A percentile compares a stretch with the other conserved stretches of the same genome.
Evolutionary conservation across 2,113 vertebrate genomes (phyloP).

Genomic region (Actenoides hombroni): DNA sequence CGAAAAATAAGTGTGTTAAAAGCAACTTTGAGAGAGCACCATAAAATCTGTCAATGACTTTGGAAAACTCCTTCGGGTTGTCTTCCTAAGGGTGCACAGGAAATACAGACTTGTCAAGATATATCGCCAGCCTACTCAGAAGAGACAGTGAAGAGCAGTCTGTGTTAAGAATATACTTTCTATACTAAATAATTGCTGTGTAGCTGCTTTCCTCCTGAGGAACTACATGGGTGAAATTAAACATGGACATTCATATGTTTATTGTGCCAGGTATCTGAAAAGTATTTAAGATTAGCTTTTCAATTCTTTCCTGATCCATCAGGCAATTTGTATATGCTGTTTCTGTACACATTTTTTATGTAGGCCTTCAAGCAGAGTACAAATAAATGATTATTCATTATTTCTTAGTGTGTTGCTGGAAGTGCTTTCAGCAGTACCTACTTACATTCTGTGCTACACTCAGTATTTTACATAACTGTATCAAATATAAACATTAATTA

Average conservation of each 20-base stretch:
- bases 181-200: neutral
- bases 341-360: neutral
- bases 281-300: neutral
- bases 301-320: neutral
- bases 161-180: neutral
- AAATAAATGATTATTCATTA: neutral
- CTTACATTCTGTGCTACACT: neutral
- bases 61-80: neutral
- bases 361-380: neutral
- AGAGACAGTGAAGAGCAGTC: neutral
- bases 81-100: neutral
- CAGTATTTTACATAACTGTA: neutral
- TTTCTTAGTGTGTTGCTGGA: neutral
- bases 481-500: neutral
- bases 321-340: neutral
- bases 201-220: neutral
- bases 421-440: neutral
- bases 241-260: neutral
- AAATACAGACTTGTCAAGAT: neutral
- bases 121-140: neutral
- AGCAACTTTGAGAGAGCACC: neutral
- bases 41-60: neutral
- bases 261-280: neutral
- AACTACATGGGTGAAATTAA: neutral
- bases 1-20: neutral